A percentile compares a stretch with the other conserved stretches of the same genome.
Conservation (phyloP, 2,797 vertebrate genomes). For the Adrianichthys oophorus region DNA sequence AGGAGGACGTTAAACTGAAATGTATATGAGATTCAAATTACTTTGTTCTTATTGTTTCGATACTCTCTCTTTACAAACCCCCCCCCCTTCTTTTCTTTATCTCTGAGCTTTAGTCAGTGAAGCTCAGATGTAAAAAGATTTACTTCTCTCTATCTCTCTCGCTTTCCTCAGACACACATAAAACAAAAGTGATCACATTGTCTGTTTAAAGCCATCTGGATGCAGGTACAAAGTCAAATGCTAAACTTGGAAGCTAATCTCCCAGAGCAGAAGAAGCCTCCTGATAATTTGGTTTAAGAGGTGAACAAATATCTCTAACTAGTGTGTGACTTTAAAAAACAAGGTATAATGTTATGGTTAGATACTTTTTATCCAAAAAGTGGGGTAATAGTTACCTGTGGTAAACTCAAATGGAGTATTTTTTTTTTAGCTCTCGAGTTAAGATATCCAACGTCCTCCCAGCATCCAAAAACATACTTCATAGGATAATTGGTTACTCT, state of each 20-base stretch:
- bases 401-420: too few species aligned
- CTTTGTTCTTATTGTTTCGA: slow-evolving; percentile 60
- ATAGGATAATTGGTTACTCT: too few species aligned
- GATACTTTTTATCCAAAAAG: too few species aligned
- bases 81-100: slow-evolving; percentile 52
- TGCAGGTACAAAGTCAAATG: slow-evolving; percentile 11
- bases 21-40: slow-evolving; percentile 82
- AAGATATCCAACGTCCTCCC: too few species aligned
- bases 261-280: too few species aligned
- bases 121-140: slow-evolving; percentile 63
- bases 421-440: too few species aligned
- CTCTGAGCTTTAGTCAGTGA: slow-evolving; percentile 71
- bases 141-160: slow-evolving; percentile 25
- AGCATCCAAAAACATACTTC: too few species aligned
- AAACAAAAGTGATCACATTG: slow-evolving; percentile 3
- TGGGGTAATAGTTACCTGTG: too few species aligned
- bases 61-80: slow-evolving; percentile 45
- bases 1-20: slow-evolving; percentile 81
- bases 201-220: slow-evolving; percentile 19
- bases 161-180: slow-evolving; percentile 11
- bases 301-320: too few species aligned
- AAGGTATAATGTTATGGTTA: too few species aligned
- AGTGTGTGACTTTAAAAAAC: too few species aligned
- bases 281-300: too few species aligned
- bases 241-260: background rate